Conservation (phyloP, 2,797 vertebrate genomes). For the Buphagus erythrorhynchus region DNA sequence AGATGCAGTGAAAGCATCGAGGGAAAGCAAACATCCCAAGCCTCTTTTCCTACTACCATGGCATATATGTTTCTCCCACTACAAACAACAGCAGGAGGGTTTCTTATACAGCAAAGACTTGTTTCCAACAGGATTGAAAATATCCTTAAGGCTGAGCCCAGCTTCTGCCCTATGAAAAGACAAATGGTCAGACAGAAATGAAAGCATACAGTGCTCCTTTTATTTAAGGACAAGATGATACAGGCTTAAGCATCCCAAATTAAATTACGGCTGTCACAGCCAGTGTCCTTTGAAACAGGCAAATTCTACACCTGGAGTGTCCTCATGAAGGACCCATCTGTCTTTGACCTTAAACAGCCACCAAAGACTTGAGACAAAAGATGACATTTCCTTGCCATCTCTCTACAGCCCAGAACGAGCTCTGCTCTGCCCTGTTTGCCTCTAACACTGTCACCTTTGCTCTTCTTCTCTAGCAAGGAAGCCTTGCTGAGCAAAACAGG, state of each 20-base stretch:
- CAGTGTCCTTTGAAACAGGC: neutral
- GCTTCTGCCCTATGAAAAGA: neutral
- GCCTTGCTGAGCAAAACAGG: neutral
- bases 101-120: neutral
- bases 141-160: neutral
- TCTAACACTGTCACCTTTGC: neutral
- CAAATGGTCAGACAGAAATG: neutral
- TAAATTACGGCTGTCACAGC: neutral
- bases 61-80: neutral
- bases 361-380: neutral
- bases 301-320: neutral
- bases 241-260: neutral
- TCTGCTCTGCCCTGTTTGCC: fast-evolving
- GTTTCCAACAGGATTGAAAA: neutral
- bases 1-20: neutral
- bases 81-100: neutral
- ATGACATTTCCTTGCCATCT: neutral
- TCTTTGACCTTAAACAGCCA: neutral
- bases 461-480: neutral
- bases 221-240: neutral
- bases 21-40: neutral
- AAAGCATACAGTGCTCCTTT: neutral
- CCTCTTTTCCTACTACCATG: neutral
- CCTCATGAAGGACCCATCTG: neutral
- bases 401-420: neutral